Base-by-base conservation (phyloP, 1,140 invertebrate species). In the Philopotamus ludificatus region DNA sequence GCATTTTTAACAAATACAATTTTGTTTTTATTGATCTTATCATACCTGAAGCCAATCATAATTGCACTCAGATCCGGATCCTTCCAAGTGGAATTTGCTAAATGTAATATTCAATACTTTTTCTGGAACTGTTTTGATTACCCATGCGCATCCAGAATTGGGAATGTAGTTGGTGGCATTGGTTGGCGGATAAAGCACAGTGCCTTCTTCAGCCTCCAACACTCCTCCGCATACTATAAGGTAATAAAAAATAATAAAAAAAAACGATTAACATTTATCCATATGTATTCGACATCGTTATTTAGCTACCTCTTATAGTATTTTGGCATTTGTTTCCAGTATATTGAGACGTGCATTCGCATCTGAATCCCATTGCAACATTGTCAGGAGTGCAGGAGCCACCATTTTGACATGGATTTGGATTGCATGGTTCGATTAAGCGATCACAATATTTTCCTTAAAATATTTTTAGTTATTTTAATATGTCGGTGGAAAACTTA, bases 41-140 rank as follows among this genome's bases (percentile, higher is more conserved):
- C n/a, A n/a, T n/a, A 88, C 86, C 76, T 89, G 86, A 2, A 92
- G 73, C 78, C 85, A 92, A 71, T 91, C 89, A 65, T 76, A 84
- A 28, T 76, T 79, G 71, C 89, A 93, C 18, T 82, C 77, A 0
- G 72, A 72, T n/a, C n/a, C n/a, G 0, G 83, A 78, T 10, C 77
- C 70, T 75, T 92, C 89, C 54, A 95, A 57, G 73, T 89, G 81
- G 71, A 94, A 93, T 67, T 78, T 79, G 18, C 79, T 83, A 74
- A 94, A 92, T 0, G 87, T 92, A 0, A 94, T 78, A 72, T 93
- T 92, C 8, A 95, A 74, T 22, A 93, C 89, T 76, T 87, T 84
- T 1, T 83, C 81, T 2, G 77, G 71, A 34, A 82, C 83, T 0
- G 83, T 88, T 18, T 81, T 74, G 42, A 97, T 88, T 0, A 86